A percentile compares a stretch with the other conserved stretches of the same genome.
phyloP scores from a whole-genome alignment of 2,888 invertebrate genomes.

The Monochamus alternatus region DNA sequence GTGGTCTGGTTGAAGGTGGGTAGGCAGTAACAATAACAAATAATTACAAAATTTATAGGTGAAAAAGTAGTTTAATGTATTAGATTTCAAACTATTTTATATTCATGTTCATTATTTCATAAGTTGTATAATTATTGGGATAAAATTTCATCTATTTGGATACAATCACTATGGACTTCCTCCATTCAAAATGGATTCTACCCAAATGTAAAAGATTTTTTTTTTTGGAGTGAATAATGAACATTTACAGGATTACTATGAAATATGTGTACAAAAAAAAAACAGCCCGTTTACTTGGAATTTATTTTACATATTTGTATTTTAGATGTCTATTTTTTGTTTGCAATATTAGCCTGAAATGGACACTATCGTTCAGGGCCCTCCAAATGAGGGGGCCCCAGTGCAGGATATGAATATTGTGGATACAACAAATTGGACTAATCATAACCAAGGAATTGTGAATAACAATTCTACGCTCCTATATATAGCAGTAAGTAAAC shows the following conservation, averaged over 20 bases:
- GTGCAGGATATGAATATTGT: slow-evolving; percentile 60
- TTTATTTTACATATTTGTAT: slow-evolving; percentile 13
- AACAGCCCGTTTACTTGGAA: not conserved
- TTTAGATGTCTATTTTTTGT: slow-evolving; percentile 38
- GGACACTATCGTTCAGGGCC: slow-evolving; percentile 62
- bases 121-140: not conserved
- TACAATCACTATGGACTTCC: slow-evolving; percentile 2
- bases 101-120: not conserved
- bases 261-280: slow-evolving; percentile 37
- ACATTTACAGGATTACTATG: slow-evolving; percentile 25
- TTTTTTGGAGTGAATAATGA: slow-evolving; percentile 21
- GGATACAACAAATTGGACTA: slow-evolving; percentile 57
- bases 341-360: slow-evolving; percentile 50
- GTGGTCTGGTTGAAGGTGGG: slow-evolving; percentile 45
- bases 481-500: slow-evolving; percentile 66
- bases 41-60: slow-evolving; percentile 4
- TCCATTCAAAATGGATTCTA: slow-evolving; percentile 52
- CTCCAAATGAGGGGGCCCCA: slow-evolving; percentile 57
- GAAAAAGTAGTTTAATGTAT: not conserved
- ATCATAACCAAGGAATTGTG: slow-evolving; percentile 49
- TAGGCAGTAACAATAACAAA: slow-evolving; percentile 32
- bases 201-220: slow-evolving; percentile 31
- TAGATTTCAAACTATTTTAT: not conserved
- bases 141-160: not conserved
- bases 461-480: slow-evolving; percentile 63